Conservation (phyloP, 2,888 invertebrate species). For the Cerastis leucographa region DNA sequence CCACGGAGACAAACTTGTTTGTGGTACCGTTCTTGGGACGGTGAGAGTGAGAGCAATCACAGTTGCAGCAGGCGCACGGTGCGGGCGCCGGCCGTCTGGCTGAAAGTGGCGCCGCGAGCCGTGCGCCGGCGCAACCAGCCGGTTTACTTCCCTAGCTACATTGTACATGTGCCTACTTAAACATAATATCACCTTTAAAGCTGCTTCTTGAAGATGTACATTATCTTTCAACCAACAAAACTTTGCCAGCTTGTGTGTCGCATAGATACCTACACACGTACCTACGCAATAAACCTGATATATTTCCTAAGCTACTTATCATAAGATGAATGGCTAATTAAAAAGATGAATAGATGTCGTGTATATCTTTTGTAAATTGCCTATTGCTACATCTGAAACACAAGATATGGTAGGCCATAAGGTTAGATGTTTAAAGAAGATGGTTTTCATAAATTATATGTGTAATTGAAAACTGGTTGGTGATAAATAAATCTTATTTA, state of each 20-base stretch:
- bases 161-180: slow-evolving; percentile 54
- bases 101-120: slow-evolving; percentile 61
- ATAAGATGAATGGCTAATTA: slow-evolving; percentile 53
- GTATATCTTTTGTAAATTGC: slow-evolving; percentile 41
- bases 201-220: slow-evolving; percentile 33
- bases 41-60: slow-evolving; percentile 66
- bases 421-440: slow-evolving; percentile 26
- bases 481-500: slow-evolving; percentile 4
- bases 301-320: slow-evolving; percentile 50
- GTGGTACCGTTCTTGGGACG: slow-evolving; percentile 72
- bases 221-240: neutral
- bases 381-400: slow-evolving; percentile 40
- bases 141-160: slow-evolving; percentile 58
- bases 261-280: slow-evolving; percentile 5
- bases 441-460: slow-evolving; percentile 40
- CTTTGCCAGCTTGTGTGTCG: slow-evolving; percentile 5
- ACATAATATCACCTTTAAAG: slow-evolving; percentile 38
- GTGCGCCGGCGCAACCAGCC: slow-evolving; percentile 41
- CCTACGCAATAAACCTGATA: slow-evolving; percentile 49
- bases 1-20: slow-evolving; percentile 75
- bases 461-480: slow-evolving; percentile 27
- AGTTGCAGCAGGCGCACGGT: slow-evolving; percentile 46
- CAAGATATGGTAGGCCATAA: slow-evolving; percentile 27
- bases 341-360: slow-evolving; percentile 45
- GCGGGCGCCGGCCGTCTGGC: slow-evolving; percentile 47